Conservation (phyloP, 1,140 invertebrate genomes). For the Anastrepha obliqua region DNA sequence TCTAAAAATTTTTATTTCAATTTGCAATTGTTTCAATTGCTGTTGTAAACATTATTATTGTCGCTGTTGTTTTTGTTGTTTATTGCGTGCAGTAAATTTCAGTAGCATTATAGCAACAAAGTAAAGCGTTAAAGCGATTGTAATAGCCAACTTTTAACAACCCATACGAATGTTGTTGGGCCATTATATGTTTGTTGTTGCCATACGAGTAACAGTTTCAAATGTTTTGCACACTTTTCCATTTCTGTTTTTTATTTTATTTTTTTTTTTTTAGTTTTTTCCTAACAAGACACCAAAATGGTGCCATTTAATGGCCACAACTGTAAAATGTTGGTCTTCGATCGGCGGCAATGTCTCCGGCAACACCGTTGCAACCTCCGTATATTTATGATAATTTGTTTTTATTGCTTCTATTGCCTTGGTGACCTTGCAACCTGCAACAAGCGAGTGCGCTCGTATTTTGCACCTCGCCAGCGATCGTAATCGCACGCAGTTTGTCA, state of each 20-base stretch:
- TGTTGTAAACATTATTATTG: not conserved
- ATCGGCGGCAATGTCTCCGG: not conserved
- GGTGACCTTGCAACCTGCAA: slow-evolving; percentile 44
- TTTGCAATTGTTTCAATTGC: slow-evolving; percentile 6
- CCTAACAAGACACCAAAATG: not conserved
- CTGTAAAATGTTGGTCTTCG: not conserved
- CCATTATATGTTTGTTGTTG: not conserved
- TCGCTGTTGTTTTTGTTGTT: not conserved
- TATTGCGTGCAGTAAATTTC: slow-evolving; percentile 56
- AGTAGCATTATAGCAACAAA: not conserved
- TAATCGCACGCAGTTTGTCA: slow-evolving; percentile 49
- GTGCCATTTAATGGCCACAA: slow-evolving; percentile 3
- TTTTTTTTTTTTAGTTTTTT: not conserved
- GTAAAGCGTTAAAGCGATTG: not conserved
- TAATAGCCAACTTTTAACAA: not conserved
- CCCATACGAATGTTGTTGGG: not conserved
- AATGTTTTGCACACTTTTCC: not conserved
- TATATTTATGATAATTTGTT: not conserved
- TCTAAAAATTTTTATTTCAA: slow-evolving; percentile 7
- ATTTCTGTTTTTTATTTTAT: not conserved
- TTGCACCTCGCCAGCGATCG: slow-evolving; percentile 19
- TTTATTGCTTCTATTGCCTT: not conserved
- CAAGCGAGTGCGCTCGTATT: not conserved
- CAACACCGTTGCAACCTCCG: not conserved
- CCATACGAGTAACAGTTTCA: not conserved